phyloP scores from a whole-genome alignment of 2,888 invertebrate genomes.

The Agapostemon virescens region DNA sequence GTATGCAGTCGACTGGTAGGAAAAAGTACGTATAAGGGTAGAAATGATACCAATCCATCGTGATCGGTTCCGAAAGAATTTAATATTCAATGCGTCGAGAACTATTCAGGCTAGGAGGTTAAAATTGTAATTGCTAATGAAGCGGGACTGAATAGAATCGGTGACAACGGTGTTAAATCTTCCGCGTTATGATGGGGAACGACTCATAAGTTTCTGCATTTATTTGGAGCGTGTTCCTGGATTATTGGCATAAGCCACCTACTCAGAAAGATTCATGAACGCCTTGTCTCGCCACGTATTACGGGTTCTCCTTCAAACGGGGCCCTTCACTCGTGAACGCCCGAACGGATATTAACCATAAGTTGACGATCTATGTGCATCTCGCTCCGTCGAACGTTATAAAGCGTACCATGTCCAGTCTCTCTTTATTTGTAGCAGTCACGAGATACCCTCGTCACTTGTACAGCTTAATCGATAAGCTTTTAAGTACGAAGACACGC shows the following conservation, averaged over 20 bases:
- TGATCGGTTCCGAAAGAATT: neutral
- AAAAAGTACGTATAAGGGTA: neutral
- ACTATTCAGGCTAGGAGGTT: neutral
- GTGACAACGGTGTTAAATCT: neutral
- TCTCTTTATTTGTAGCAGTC: slow-evolving; percentile 57
- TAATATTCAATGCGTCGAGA: neutral
- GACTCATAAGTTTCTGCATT: neutral
- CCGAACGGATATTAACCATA: slow-evolving; percentile 4
- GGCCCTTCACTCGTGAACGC: neutral
- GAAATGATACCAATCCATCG: neutral
- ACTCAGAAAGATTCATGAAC: neutral
- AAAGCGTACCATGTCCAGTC: slow-evolving; percentile 49
- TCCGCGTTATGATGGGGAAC: neutral
- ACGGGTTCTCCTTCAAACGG: neutral
- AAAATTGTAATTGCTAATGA: neutral
- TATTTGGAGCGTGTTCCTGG: neutral
- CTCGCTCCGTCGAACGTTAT: slow-evolving; percentile 33
- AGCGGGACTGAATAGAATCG: neutral
- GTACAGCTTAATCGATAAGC: slow-evolving; percentile 26
- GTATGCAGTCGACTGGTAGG: neutral
- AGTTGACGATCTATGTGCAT: slow-evolving; percentile 35
- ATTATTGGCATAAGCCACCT: neutral
- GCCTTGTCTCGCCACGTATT: neutral
- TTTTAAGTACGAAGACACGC: slow-evolving; percentile 13
- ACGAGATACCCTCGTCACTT: slow-evolving; percentile 62